These are phyloP conservation scores for Scotopteryx bipunctaria DNA, from an alignment of 2,888 invertebrate species.

Conservation along the genomic window DNA sequence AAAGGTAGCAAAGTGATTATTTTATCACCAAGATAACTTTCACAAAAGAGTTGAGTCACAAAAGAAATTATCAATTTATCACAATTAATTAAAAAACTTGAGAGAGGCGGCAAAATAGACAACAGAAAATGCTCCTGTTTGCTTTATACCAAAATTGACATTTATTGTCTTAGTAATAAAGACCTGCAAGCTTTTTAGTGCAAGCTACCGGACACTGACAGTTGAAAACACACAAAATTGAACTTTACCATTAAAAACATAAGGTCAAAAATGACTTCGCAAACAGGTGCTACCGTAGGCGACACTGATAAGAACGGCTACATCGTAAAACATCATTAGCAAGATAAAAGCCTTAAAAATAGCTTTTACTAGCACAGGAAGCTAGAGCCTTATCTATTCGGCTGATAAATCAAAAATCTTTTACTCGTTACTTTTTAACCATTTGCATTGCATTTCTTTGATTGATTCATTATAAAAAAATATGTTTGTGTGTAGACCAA, in stretches of 20 bases:
- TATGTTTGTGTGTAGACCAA: no score
- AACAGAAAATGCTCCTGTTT: constrained; percentile 47
- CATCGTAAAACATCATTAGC: constrained; percentile 82
- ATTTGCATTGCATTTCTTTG: no score
- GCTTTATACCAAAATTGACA: constrained; percentile 29
- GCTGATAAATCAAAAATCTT: constrained; percentile 30
- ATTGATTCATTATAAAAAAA: no score
- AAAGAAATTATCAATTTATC: constrained; percentile 71
- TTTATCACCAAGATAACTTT: constrained; percentile 56
- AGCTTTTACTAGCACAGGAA: constrained; percentile 67
- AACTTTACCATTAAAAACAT: constrained; percentile 43
- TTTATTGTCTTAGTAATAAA: not conserved
- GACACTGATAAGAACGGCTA: constrained; percentile 70
- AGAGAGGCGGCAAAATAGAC: constrained; percentile 70
- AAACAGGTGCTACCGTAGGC: constrained; percentile 69
- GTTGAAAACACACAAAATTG: constrained; percentile 29
- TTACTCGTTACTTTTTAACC: constrained; percentile 6
- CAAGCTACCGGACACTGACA: constrained; percentile 9
- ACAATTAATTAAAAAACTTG: constrained; percentile 74
- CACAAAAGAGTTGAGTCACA: constrained; percentile 68
- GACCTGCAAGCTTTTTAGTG: not conserved
- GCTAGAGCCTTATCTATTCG: constrained; percentile 20
- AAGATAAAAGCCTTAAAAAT: constrained; percentile 76
- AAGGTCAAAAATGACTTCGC: constrained; percentile 32
- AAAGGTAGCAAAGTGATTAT: constrained; percentile 6